These are phyloP conservation scores for Pseudochromis fuscus DNA, from an alignment of 2,797 vertebrate genomes.

Conservation along the genomic window DNA sequence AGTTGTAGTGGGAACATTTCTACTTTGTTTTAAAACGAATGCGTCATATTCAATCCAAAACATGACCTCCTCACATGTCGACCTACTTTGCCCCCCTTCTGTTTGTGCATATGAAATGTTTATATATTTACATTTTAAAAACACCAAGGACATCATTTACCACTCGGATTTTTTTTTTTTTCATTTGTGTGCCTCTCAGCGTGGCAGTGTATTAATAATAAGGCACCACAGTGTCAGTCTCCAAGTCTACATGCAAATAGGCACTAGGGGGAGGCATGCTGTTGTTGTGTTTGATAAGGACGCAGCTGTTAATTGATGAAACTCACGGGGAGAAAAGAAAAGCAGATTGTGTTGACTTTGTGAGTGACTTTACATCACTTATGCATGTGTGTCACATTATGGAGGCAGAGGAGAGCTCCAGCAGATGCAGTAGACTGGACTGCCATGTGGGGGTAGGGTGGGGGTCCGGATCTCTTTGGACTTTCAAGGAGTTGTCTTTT, in stretches of 20 bases:
- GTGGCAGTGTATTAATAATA: slow-evolving; percentile 4
- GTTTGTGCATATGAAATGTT: background rate
- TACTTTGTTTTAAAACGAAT: background rate
- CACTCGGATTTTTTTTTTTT: too few relatives aligned
- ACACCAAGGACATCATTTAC: background rate
- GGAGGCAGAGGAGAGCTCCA: slow-evolving; percentile 29
- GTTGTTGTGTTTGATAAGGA: slow-evolving; percentile 59
- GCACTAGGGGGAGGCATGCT: slow-evolving; percentile 76
- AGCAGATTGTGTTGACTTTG: background rate
- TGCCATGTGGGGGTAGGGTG: background rate
- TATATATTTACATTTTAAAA: background rate
- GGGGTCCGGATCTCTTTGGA: slow-evolving; percentile 10
- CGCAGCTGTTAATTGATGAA: slow-evolving; percentile 52
- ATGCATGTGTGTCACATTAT: slow-evolving; percentile 37
- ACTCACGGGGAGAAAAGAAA: background rate
- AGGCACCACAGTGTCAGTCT: background rate
- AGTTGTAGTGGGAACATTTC: background rate
- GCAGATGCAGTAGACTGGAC: slow-evolving; percentile 26
- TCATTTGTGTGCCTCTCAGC: background rate
- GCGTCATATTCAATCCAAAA: background rate
- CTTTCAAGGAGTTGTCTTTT: background rate
- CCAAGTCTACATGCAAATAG: slow-evolving; percentile 42
- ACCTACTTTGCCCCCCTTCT: background rate
- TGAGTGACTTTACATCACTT: slow-evolving; percentile 20
- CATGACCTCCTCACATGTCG: background rate